Evolutionary conservation across 2,797 vertebrate genomes (phyloP).

Genomic region (Pampus argenteus): DNA sequence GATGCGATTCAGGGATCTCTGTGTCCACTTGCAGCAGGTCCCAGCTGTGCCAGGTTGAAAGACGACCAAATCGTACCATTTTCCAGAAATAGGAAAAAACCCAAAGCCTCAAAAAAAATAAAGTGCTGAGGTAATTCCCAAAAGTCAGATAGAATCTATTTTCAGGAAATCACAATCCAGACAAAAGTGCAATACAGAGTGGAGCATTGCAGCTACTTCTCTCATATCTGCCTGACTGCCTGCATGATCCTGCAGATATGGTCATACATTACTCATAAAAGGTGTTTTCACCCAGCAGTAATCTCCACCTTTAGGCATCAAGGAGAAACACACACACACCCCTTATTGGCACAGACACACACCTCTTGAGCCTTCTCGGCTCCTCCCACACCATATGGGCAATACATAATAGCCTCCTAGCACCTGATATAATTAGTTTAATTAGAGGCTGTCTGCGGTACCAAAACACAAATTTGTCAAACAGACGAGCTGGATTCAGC

Average conservation of each 20-base stretch:
- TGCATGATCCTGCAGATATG: slow-evolving; percentile 27
- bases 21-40: slow-evolving; percentile 80
- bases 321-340: slow-evolving; percentile 35
- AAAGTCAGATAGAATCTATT: slow-evolving; percentile 40
- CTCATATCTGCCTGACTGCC: neutral
- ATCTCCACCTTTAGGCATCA: slow-evolving; percentile 50
- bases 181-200: neutral
- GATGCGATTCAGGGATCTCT: slow-evolving; percentile 61
- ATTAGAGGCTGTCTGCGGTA: slow-evolving; percentile 1
- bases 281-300: slow-evolving; percentile 41
- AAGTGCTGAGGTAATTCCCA: neutral
- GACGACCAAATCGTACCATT: slow-evolving; percentile 81
- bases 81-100: slow-evolving; percentile 6
- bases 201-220: slow-evolving; percentile 16
- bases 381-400: slow-evolving; percentile 49
- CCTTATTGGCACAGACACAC: slow-evolving; percentile 15
- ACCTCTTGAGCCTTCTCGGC: slow-evolving; percentile 30
- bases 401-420: slow-evolving; percentile 11
- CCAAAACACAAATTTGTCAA: neutral
- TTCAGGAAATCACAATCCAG: neutral
- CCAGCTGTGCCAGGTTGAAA: slow-evolving; percentile 86
- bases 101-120: neutral
- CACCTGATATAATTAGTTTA: neutral
- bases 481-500: neutral
- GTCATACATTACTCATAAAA: slow-evolving; percentile 54